phyloP scores from a whole-genome alignment of 2,113 vertebrate species.

The Corythoichthys haematopterus region DNA sequence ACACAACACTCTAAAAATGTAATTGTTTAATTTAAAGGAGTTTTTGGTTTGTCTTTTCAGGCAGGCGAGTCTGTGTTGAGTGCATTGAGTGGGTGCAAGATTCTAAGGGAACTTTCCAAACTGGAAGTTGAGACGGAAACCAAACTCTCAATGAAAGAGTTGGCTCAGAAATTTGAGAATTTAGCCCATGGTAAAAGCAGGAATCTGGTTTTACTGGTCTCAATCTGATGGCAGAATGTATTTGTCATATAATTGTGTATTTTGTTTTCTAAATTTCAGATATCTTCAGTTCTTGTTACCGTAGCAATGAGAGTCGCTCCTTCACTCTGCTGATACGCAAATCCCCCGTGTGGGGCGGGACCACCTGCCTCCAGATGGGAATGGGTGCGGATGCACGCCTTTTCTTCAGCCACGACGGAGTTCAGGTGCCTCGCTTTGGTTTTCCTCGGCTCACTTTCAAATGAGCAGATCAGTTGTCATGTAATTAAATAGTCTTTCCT shows the following conservation, averaged over 20 bases:
- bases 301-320: slow-evolving; percentile 74
- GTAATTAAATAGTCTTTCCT: neutral
- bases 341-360: slow-evolving; percentile 75
- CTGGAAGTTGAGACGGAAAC: slow-evolving; percentile 75
- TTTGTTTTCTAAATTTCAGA: slow-evolving; percentile 52
- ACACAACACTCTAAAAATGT: neutral
- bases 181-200: slow-evolving; percentile 74
- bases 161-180: slow-evolving; percentile 80
- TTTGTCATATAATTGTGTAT: neutral
- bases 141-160: slow-evolving; percentile 73
- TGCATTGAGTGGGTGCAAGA: slow-evolving; percentile 77
- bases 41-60: slow-evolving; percentile 43
- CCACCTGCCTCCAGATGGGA: slow-evolving; percentile 83
- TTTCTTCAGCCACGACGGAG: slow-evolving; percentile 87
- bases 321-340: slow-evolving; percentile 76
- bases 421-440: slow-evolving; percentile 70
- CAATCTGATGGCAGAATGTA: no score
- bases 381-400: slow-evolving; percentile 76
- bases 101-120: slow-evolving; percentile 80
- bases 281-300: slow-evolving; percentile 80
- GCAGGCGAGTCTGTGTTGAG: slow-evolving; percentile 77
- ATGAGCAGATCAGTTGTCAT: neutral
- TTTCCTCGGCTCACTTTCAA: neutral
- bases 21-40: neutral
- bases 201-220: neutral